Base-by-base conservation (phyloP, 1,140 invertebrate species). In the Ostrea denselamellosa region DNA sequence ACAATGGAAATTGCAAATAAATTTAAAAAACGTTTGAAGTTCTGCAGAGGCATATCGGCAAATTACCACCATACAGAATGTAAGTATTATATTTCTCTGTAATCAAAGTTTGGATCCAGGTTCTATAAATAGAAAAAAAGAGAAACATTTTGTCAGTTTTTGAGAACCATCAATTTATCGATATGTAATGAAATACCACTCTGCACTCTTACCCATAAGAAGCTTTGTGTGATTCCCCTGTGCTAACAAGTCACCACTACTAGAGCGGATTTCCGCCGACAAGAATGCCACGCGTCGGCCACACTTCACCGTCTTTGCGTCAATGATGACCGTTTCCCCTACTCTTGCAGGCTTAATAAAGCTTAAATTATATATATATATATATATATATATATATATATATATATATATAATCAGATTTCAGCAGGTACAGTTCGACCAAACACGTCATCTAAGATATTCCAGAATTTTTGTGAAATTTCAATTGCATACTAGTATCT, bases 241-340 rank as follows among this genome's bases (percentile, higher is more conserved):
- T 1, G 88, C 88, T 1, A 85, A 53, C 19, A 89, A 52, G 51
- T 77, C 71, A 7, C 86, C 83, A 58, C 87, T 71, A 95, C 89
- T 97, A 25, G 85, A 85, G 10, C 52, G 22, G 62, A 89, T 85
- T 22, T 85, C 96, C 0, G 97, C 97, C 91, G 96, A 96, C 0
- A 98, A 94, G 93, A 97, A 98, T 2, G 97, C 98, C 68, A 98
- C 94, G 52, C 95, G 97, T 89, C 96, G 96, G 8, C 98, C 98
- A 65, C 96, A 94, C 94, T 96, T 97, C 25, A 97, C 94, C 9
- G 97, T 97, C 81, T 96, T 96, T 0, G 97, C 97, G 93, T 97
- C 96, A 28, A 99, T 96, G 68, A 96, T 92, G n/a, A 99, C 95
- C 62, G 96, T 95, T 89, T 98, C 97, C 4, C 97, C 97, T 87